Base-by-base conservation (phyloP, 1,140 invertebrate genomes). In the Zaprionus taronus region DNA sequence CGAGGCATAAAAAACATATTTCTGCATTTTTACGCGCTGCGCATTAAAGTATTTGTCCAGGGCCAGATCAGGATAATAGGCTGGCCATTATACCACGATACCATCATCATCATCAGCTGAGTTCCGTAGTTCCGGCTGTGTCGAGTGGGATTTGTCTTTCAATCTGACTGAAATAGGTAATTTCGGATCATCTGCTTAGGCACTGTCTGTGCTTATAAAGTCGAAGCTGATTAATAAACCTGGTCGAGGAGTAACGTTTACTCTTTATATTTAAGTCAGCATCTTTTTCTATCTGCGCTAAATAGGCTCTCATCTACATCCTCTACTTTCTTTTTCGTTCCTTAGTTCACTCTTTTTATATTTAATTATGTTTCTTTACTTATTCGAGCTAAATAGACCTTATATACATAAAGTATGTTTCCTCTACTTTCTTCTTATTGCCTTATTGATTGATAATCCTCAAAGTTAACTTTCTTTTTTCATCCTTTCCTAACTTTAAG, bases 1-100 rank as follows among this genome's bases (percentile, higher is more conserved):
- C 55, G 61, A 15, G 65, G 61, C 79, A 79, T 79, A 89, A 80
- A 80, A 86, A 86, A 66, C 80, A 80, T 83, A 87, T 89, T 89
- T 89, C 70, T 74, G 64, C 77, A 80, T 89, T 89, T 86, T 83
- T 87, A 77, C 83, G 61, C 60, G 31, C 62, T 57, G 51, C 22
- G 66, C 61, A 86, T 86, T 87, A 83, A 78, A 80, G 83, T 80
- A 83, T 87, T 86, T 87, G 84, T 78, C 70, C 77, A 78, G 77
- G 77, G 47, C 58, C 67, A 44, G 53, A 70, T 64, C 73, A 73
- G 77, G 77, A 71, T 83, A 83, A 84, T 83, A 73, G 73, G 67
- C 67, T 80, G 73, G 36, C 53, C 70, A 77, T 66, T 64, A 64
- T 53, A 17, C 31, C 71, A 51, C 20, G 41, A 47, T 47, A 47